These are phyloP conservation scores for Anolis sagrei DNA, from an alignment of 2,113 vertebrate species.

Conservation along the genomic window DNA sequence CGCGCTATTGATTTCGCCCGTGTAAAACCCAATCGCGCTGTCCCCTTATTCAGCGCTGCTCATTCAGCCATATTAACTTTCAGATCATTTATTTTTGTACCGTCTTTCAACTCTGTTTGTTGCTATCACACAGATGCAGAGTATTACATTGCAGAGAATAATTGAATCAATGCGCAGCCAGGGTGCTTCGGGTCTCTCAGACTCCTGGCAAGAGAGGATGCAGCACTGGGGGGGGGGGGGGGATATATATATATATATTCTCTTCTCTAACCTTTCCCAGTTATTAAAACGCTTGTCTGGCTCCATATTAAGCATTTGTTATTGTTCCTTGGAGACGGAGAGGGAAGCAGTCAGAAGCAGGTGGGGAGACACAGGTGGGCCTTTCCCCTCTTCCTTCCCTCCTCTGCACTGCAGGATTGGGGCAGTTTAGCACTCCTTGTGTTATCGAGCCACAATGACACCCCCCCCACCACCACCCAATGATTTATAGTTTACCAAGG, in stretches of 20 bases:
- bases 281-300: conserved; percentile 55
- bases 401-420: no score
- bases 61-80: conserved; percentile 83
- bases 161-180: conserved; percentile 78
- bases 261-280: conserved; percentile 54
- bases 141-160: conserved; percentile 79
- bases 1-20: conserved; percentile 76
- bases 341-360: rapidly evolving
- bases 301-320: conserved; percentile 27
- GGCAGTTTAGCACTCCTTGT: no score
- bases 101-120: conserved; percentile 84
- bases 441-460: no score
- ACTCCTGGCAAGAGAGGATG: conserved; percentile 47
- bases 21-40: conserved; percentile 74
- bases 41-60: conserved; percentile 76
- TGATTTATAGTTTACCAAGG: no score
- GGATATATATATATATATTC: neutral
- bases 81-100: conserved; percentile 84
- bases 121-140: conserved; percentile 82
- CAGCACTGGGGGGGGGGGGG: neutral
- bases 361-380: rapidly evolving
- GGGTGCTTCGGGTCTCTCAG: conserved; percentile 64
- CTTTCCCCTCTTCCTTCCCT: rapidly evolving
- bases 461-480: no score
- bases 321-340: neutral